A percentile compares a stretch with the other conserved stretches of the same genome.
These are phyloP conservation scores for Cheirogaleus medius DNA, from an alignment of 2,113 vertebrate genomes.

Conservation along the genomic window DNA sequence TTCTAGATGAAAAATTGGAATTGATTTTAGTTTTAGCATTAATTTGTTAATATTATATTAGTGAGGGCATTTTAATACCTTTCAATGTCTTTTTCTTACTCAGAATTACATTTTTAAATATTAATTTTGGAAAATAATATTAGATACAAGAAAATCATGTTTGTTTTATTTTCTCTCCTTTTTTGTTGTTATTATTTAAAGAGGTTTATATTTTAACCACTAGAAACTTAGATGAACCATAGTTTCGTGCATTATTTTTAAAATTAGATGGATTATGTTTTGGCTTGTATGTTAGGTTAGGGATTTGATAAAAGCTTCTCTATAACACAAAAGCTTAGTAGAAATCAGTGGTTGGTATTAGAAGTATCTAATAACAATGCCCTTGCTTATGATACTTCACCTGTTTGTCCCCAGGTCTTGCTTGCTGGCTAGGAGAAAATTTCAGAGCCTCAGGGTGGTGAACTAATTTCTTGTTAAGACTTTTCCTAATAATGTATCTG, in stretches of 20 bases:
- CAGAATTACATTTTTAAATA: not conserved
- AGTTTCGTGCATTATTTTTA: not conserved
- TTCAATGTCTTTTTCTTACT: not conserved
- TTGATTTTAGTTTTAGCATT: not conserved
- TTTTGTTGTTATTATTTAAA: not conserved
- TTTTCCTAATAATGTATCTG: conserved; percentile 59
- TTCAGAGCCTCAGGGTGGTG: conserved; percentile 22
- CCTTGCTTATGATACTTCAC: not conserved
- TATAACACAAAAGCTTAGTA: not conserved
- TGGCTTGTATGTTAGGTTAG: not conserved
- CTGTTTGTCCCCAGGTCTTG: conserved; percentile 9
- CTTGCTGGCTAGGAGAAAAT: conserved; percentile 52
- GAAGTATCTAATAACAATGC: not conserved
- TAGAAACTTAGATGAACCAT: not conserved
- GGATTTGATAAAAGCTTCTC: not conserved
- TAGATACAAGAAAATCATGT: not conserved
- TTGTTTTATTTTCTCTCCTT: not conserved
- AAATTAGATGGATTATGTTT: conserved; percentile 9
- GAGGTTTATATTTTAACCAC: not conserved
- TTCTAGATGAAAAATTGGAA: not conserved
- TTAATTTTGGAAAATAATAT: conserved; percentile 7
- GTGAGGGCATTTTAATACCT: not conserved
- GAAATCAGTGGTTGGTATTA: not conserved
- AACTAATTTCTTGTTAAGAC: conserved; percentile 57
- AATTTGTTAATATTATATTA: not conserved